A percentile compares a stretch with the other conserved stretches of the same genome.
Conservation (phyloP, 2,797 vertebrate species). For the Sebastes wilsoni region DNA sequence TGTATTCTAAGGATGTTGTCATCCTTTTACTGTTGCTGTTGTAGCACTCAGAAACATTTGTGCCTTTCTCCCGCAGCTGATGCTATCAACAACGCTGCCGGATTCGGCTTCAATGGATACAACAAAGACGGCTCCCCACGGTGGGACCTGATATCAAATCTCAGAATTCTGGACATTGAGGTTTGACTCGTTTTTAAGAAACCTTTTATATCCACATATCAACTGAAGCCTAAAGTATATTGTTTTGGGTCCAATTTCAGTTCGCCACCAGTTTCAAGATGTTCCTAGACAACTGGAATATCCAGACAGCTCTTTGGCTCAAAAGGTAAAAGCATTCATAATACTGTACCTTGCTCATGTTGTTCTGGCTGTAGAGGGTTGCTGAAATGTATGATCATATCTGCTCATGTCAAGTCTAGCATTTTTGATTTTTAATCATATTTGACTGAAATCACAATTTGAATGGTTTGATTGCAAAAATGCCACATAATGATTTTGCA, state of each 20-base stretch:
- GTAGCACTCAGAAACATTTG: conserved; percentile 7
- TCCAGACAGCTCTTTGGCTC: conserved; percentile 97
- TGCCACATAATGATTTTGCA: background rate
- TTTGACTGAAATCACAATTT: background rate
- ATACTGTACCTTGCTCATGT: background rate
- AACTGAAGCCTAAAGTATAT: background rate
- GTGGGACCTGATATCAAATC: conserved; percentile 96
- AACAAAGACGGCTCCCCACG: conserved; percentile 89
- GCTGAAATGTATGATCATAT: background rate
- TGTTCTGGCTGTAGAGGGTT: rapidly evolving
- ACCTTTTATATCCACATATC: background rate
- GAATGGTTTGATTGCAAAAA: background rate
- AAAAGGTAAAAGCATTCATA: conserved; percentile 84
- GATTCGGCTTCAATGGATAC: conserved; percentile 97
- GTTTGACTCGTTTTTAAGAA: conserved; percentile 65
- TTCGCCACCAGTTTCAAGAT: conserved; percentile 98
- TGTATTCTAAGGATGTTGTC: background rate
- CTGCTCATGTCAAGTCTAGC: background rate
- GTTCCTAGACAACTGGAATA: conserved; percentile 99
- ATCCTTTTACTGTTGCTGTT: background rate
- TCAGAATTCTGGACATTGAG: conserved; percentile 96
- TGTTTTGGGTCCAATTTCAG: conserved; percentile 75
- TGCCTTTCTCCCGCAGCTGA: conserved; percentile 84
- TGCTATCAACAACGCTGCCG: conserved; percentile 97
- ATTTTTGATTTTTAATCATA: background rate